A percentile compares a stretch with the other conserved stretches of the same genome.
phyloP scores from a whole-genome alignment of 92 coral and sea anemone species.

The Zoanthus gigantus region DNA sequence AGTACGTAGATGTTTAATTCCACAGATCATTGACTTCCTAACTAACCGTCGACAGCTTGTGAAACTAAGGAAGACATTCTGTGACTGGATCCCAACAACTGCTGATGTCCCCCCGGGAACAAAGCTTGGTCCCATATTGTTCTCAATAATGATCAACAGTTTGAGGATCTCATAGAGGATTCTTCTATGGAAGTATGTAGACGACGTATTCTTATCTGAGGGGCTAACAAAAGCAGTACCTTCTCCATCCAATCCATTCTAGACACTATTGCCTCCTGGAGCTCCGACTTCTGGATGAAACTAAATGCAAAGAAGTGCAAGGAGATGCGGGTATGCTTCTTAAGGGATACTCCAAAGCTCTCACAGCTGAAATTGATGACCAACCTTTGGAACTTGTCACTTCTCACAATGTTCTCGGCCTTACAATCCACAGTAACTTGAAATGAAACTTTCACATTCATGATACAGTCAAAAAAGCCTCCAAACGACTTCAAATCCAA shows the following conservation, averaged over 20 bases:
- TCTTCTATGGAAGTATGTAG: slow-evolving; percentile 41
- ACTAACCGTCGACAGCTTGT: neutral
- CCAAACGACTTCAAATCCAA: slow-evolving; percentile 37
- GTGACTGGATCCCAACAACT: slow-evolving; percentile 42
- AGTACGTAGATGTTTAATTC: slow-evolving; percentile 28
- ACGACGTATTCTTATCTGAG: slow-evolving; percentile 32
- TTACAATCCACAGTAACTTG: slow-evolving; percentile 31
- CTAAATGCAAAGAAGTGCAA: slow-evolving; percentile 65
- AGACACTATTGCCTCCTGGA: slow-evolving; percentile 29
- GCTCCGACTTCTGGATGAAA: slow-evolving; percentile 48
- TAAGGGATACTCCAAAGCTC: neutral
- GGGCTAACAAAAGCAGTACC: neutral
- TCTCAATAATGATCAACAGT: slow-evolving; percentile 42
- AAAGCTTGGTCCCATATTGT: neutral
- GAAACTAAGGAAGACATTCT: slow-evolving; percentile 22
- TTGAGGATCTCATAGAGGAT: slow-evolving; percentile 22
- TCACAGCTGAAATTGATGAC: slow-evolving; percentile 33
- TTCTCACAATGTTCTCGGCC: slow-evolving; percentile 50
- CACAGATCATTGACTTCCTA: slow-evolving; percentile 46
- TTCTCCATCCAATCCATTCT: slow-evolving; percentile 34
- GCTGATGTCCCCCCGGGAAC: slow-evolving; percentile 64
- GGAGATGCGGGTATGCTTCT: slow-evolving; percentile 54
- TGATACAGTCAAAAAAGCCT: slow-evolving; percentile 21
- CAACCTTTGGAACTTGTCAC: slow-evolving; percentile 53
- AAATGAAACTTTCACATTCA: slow-evolving; percentile 19